Evolutionary conservation across 2,113 vertebrate genomes (phyloP), one percentile per base, ranked within the genome.

Genomic region (Apodemus speciosus): DNA sequence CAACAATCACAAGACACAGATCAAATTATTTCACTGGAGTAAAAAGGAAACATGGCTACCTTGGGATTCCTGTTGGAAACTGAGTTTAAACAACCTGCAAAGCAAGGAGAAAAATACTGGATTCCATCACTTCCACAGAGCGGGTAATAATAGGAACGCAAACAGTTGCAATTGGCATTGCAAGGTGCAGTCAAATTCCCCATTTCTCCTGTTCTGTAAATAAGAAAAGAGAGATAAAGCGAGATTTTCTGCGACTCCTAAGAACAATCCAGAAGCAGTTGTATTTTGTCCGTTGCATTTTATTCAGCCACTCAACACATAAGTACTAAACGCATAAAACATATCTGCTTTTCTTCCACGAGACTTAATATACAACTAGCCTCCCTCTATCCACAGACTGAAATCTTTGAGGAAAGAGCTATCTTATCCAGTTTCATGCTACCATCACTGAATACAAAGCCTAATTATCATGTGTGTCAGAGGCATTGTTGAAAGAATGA

Each of bases 81-180:
- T 18, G 90, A 53, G 9, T 97, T 95, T 60, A 93, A 18, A 87
- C 98, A 99, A 68, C 98, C 98, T 38, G 98, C 98, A 40, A 97
- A 98, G 97, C 98, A 99, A 21, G 98, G 97, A 95, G 98, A 98
- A 96, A 98, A 99, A 96, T 98, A 99, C 49, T 98, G 98, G 40
- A 99, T 92, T 93, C 97, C 92, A 94, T 98, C 97, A 79, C 81
- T 96, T 95, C 98, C 98, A 96, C 98, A 99, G 71, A 98, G 46
- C 6, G 98, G 98, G 89, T 98, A 98, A 96, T 98, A 99, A 38
- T 97, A 62, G 9, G 98, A 98, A 4, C n/a, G 96, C 27, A 96
- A 89, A 92, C 98, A 99, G 18, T 76, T 92, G 51, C 98, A 99
- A 72, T 98, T 86, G 46, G 92, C 92, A 62, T 99, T 99, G 88